Conservation (phyloP, 2,797 vertebrate species). For the Rhinogobio ventralis region DNA sequence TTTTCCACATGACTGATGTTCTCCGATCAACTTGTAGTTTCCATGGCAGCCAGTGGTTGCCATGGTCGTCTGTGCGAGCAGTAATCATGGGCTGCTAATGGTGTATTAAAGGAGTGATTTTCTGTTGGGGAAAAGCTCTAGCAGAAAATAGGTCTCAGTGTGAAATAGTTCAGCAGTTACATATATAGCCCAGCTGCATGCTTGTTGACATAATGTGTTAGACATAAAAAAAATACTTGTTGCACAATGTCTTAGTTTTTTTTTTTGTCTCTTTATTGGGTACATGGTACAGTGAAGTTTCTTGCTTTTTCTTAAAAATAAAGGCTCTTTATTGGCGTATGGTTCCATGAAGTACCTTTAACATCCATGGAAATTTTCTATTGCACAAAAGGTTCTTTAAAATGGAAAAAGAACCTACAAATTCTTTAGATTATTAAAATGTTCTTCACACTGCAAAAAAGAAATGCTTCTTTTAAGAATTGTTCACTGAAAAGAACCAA, state of each 20-base stretch:
- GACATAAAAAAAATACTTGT: neutral
- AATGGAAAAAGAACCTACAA: neutral
- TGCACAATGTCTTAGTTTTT: neutral
- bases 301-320: neutral
- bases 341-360: neutral
- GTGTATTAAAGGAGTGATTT: slow-evolving; percentile 27
- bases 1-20: slow-evolving; percentile 40
- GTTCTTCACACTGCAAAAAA: neutral
- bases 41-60: slow-evolving; percentile 46
- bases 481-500: neutral
- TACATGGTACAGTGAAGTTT: neutral
- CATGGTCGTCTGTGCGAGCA: slow-evolving; percentile 34
- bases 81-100: slow-evolving; percentile 47
- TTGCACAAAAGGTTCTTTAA: neutral
- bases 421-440: neutral
- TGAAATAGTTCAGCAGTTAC: slow-evolving; percentile 1
- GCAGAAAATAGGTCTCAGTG: slow-evolving; percentile 8
- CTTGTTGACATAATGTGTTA: neutral
- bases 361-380: neutral
- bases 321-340: neutral
- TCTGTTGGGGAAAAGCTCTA: neutral
- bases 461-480: neutral
- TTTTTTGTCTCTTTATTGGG: neutral
- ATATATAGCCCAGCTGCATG: neutral
- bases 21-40: slow-evolving; percentile 40